Base-by-base conservation (phyloP, 2,888 invertebrate genomes). In the Drosophila percnosoma region DNA sequence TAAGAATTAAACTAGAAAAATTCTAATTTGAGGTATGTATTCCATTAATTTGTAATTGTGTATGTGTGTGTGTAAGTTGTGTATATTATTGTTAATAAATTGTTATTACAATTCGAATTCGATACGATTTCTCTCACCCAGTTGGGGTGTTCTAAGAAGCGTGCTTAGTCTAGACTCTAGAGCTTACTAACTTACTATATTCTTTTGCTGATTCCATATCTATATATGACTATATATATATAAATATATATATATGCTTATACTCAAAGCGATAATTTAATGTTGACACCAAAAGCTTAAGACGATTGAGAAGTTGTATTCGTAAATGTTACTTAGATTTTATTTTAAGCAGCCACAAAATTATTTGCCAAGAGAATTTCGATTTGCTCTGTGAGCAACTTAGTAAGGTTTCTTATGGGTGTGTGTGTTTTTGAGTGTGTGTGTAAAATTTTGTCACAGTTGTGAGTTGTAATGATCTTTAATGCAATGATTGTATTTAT, bases 1-100 rank as follows among this genome's bases (percentile, higher is more conserved):
- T 91, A 90, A 91, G 91, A 92, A 91, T 92, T 92, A 91, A 88
- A 87, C 91, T 91, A 91, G 90, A 90, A 90, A 90, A 88, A 88
- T 91, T 87, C 89, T 90, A 91, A 83, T 87, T 80, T 92, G 91
- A 91, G 92, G 92, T 91, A 91, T 91, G 84, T 91, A 87, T 89
- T 88, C 91, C 88, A 81, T 87, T 88, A 87, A 79, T 90, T 90
- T 90, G 89, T 90, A 83, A 80, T 84, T 85, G 79, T 82, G 64
- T 88, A 55, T 73, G 72, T 80, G 45, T 80, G 42, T 73, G 59
- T 65, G 63, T 72, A 49, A 75, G 65, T 68, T 77, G 53, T 62
- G 49, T 38, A 49, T 80, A 68, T 82, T 68, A 73, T 72, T 67
- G 61, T 73, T 66, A 53, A 54, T 63, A 60, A 65, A 51, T 65